Base-by-base conservation (phyloP, 2,113 vertebrate species). In the Sinocyclocheilus anophthalmus region DNA sequence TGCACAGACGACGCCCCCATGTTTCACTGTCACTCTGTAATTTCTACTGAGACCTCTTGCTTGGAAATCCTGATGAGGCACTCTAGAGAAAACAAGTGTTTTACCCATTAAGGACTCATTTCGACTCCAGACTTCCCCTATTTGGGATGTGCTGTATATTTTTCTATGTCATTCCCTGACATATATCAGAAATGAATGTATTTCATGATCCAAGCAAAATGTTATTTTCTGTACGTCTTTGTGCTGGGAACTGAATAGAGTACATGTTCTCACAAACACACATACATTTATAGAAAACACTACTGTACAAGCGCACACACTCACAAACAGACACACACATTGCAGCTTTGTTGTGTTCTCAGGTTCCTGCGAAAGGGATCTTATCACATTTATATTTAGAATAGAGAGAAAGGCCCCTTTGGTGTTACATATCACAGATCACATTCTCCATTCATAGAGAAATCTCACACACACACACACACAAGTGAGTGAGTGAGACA, bases 321-420 rank as follows among this genome's bases (percentile, higher is more conserved):
- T 48, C 45, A 48, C 45, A 48, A 0, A 87, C 69, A 77, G 76
- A 88, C 53, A 83, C 39, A 50, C 57, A 86, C 88, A 92, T 24
- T 81, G 88, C 78, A 63, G 69, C 57, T 85, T 81, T 85, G 86
- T 61, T 50, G 61, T 87, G 83, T 83, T 93, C 88, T 90, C 89
- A 87, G 87, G 78, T 89, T 77, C 77, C 76, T 87, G 83, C 22
- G 67, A 83, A 83, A 72, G 50, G 88, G 91, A 92, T 91, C 92
- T 93, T 92, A 94, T 94, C 92, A 86, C 90, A 87, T 90, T 93
- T 94, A 94, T 92, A 94, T 94, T 94, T 94, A 90, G 93, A 92
- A 84, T 84, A 48, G 79, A 85, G 75, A 86, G 26, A 82, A 88
- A 85, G 80, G 63, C 79, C 76, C 20, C 77, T 83, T 61, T 87